A percentile compares a stretch with the other conserved stretches of the same genome.
phyloP scores from a whole-genome alignment of 2,797 vertebrate species.

The Macrochelys suwanniensis region DNA sequence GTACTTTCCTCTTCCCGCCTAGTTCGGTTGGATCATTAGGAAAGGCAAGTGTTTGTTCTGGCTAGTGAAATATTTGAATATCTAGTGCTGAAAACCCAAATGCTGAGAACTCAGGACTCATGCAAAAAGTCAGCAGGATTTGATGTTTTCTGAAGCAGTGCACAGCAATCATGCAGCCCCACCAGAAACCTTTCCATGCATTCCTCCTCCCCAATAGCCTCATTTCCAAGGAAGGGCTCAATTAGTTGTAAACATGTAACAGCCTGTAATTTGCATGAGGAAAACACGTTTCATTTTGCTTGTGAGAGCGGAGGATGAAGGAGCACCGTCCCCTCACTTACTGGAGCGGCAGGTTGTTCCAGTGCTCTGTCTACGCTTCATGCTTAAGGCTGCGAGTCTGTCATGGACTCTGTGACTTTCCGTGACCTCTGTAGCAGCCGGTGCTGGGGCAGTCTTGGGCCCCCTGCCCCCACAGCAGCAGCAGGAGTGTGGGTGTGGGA shows the following conservation, averaged over 20 bases:
- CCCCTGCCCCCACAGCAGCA: no score
- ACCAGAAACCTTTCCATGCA: constrained; percentile 16
- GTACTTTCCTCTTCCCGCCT: background rate
- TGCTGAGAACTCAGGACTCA: background rate
- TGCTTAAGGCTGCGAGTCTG: background rate
- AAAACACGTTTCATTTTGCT: constrained; percentile 42
- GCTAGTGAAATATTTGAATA: constrained; percentile 45
- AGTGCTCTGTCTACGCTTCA: background rate
- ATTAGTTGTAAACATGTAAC: constrained; percentile 65
- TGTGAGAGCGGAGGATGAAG: background rate
- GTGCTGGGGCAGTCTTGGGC: no score
- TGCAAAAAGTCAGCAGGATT: background rate
- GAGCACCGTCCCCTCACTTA: background rate
- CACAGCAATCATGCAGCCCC: background rate
- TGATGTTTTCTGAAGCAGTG: background rate
- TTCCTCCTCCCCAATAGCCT: background rate
- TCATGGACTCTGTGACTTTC: no score
- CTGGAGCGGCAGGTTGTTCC: background rate
- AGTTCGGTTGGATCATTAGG: constrained; percentile 1
- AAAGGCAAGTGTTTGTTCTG: constrained; percentile 36
- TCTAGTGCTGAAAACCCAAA: constrained; percentile 27
- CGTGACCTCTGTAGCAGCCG: no score
- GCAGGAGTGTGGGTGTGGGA: no score
- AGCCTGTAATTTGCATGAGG: constrained; percentile 42
- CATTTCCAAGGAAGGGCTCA: constrained; percentile 24